Evolutionary conservation across 2,113 vertebrate genomes (phyloP).

Genomic region (Hyaena hyaena): DNA sequence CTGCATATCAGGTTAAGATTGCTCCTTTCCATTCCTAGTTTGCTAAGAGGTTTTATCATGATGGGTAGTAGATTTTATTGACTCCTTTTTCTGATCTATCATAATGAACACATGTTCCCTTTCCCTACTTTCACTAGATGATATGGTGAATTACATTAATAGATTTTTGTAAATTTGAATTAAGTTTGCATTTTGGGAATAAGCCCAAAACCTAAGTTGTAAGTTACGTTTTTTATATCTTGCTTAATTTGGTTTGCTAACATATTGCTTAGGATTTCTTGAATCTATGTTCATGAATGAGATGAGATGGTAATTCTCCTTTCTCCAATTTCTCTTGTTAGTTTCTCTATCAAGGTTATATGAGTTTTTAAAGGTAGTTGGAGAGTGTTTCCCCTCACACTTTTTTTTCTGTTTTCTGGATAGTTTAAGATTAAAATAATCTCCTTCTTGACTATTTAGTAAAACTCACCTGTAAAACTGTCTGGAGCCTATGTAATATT

Average conservation of each 20-base stretch:
- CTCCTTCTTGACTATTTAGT: not conserved
- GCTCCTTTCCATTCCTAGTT: not conserved
- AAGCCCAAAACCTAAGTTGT: not conserved
- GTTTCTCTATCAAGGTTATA: not conserved
- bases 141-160: not conserved
- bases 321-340: not conserved
- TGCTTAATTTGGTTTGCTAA: not conserved
- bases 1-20: not conserved
- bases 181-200: constrained; percentile 3
- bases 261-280: not conserved
- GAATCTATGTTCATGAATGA: not conserved
- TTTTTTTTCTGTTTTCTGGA: not conserved
- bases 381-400: not conserved
- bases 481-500: not conserved
- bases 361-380: not conserved
- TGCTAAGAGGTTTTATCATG: not conserved
- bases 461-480: not conserved
- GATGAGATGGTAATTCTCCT: not conserved
- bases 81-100: not conserved
- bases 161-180: constrained; percentile 9
- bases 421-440: not conserved
- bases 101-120: not conserved
- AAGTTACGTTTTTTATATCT: not conserved
- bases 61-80: not conserved
- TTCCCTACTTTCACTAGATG: not conserved